Percentiles rank a stretch among this genome's conserved stretches.
phyloP scores from a whole-genome alignment of 2,888 invertebrate genomes.

The Microchrysa polita region DNA sequence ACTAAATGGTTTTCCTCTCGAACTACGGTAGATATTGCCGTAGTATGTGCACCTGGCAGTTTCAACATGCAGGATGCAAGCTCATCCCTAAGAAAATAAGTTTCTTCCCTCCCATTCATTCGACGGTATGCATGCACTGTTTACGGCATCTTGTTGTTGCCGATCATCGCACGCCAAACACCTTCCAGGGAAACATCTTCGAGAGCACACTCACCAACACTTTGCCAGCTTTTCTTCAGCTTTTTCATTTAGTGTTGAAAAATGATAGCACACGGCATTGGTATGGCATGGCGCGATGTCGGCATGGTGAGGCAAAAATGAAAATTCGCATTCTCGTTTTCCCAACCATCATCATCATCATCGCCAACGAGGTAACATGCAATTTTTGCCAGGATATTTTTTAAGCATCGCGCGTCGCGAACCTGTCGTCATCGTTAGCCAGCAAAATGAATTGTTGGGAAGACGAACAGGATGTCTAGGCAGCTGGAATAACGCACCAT shows the following conservation, averaged over 20 bases:
- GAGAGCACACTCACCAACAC: neutral
- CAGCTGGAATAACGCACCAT: neutral
- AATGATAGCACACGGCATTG: constrained; percentile 28
- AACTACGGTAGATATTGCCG: constrained; percentile 19
- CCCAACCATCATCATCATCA: too few species aligned
- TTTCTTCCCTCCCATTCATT: too few species aligned
- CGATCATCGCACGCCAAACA: too few species aligned
- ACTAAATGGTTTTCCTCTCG: neutral
- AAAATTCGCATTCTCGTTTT: constrained; percentile 27
- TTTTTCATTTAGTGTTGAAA: constrained; percentile 23
- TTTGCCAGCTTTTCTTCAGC: constrained; percentile 7
- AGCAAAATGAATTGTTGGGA: too few species aligned
- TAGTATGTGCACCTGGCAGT: constrained; percentile 32
- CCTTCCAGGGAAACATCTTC: constrained; percentile 25
- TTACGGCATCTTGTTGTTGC: neutral
- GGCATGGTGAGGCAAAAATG: constrained; percentile 33
- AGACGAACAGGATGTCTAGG: neutral
- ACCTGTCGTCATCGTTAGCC: neutral
- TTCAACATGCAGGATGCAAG: constrained; percentile 4
- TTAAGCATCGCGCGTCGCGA: neutral
- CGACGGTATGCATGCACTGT: too few species aligned
- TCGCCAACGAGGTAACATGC: constrained; percentile 40
- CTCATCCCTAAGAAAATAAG: too few species aligned
- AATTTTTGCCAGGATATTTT: constrained; percentile 35
- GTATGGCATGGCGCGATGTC: too few species aligned